phyloP scores from a whole-genome alignment of 2,797 vertebrate species.

The Rhinoraja longicauda region DNA sequence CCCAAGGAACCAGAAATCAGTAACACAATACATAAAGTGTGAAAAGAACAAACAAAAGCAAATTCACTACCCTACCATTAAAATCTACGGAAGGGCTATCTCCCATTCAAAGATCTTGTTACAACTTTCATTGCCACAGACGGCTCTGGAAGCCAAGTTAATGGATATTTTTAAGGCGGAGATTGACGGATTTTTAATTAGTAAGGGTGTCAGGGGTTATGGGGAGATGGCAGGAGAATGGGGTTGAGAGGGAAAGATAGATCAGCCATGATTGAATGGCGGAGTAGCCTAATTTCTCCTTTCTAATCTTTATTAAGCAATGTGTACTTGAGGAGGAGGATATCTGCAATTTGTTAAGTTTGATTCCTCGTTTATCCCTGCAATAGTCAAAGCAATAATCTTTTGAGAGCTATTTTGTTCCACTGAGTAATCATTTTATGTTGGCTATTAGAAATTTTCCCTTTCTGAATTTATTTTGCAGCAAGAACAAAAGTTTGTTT shows the following conservation, averaged over 20 bases:
- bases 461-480: neutral
- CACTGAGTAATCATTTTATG: neutral
- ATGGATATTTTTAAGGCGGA: too few species aligned
- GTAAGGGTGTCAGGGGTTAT: too few species aligned
- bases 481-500: neutral
- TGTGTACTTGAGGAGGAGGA: neutral
- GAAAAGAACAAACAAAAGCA: neutral
- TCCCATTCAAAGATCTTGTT: neutral
- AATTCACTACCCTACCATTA: neutral
- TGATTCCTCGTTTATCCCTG: neutral
- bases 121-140: neutral
- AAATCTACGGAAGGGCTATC: neutral
- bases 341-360: neutral
- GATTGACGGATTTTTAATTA: too few species aligned
- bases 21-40: neutral
- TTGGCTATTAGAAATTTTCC: neutral
- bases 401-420: neutral
- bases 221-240: too few species aligned
- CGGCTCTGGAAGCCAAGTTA: too few species aligned
- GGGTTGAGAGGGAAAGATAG: too few species aligned
- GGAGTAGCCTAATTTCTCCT: neutral
- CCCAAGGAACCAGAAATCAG: neutral
- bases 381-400: neutral
- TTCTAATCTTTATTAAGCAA: neutral
- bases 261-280: too few species aligned